Evolutionary conservation across 53 echinoderm and acorn worm genomes (phyloP), one percentile per base, ranked within the genome.

Genomic region (Echinometra lucunter): DNA sequence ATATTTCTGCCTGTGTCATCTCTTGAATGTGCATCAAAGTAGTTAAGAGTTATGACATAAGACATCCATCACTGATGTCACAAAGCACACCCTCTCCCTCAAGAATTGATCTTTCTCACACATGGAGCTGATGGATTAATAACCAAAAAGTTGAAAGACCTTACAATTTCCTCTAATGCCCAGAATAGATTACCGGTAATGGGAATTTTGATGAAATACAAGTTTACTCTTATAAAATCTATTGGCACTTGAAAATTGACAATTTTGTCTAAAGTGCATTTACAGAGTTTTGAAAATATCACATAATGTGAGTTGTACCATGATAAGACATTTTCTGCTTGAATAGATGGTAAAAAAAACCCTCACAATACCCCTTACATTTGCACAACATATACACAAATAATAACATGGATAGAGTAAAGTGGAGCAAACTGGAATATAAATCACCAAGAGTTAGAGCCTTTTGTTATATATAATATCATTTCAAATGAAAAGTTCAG

Each of bases 81-180:
- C 49, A 28, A 2, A n/a, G 49, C 15, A 42, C 28, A n/a, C 13
- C 16, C 85, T n/a, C n/a, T 85, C 85, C 85, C 85, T 49, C 45
- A 45, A 47, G 85, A 85, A 85, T 49, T 45, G 85, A 85, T 85
- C 85, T 53, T 85, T 49, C 30, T 85, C 85, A 85, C 85, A 85
- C 85, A 47, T 49, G 45, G n/a, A 49, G 30, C 49, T 47, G 85
- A 85, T 10, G 28, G 45, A 85, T 85, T 85, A 85, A 85, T 85
- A 49, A 85, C 49, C 85, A 85, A 49, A 85, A 85, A 85, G 85
- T 85, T 85, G 85, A 85, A 85, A 85, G 85, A 85, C 85, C 85
- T 85, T 30, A 25, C 37, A 85, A 10, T 85, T 47, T 28, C 49
- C 49, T 21, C 85, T 28, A 78, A 49, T 45, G 85, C 85, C n/a